Evolutionary conservation across 2,797 vertebrate species (phyloP).

Genomic region (Pipistrellus pipistrellus): DNA sequence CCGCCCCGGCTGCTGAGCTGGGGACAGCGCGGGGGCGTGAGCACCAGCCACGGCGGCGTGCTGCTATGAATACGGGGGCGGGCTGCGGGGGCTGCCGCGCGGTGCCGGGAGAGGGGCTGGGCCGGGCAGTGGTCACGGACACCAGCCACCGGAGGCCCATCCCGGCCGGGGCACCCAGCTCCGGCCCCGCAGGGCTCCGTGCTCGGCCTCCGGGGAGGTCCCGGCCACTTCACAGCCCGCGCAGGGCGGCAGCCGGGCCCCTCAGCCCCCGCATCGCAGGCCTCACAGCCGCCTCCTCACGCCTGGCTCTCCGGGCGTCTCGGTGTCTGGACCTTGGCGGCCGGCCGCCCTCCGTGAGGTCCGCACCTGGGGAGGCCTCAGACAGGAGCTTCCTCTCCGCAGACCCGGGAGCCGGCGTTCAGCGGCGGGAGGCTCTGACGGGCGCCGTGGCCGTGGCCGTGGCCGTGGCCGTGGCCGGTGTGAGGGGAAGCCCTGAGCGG

Average conservation of each 20-base stretch:
- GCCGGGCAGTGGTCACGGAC: neutral
- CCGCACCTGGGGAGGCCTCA: neutral
- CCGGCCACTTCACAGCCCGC: conserved; percentile 74
- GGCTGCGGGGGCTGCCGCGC: accelerated
- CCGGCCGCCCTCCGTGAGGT: neutral
- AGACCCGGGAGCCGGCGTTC: neutral
- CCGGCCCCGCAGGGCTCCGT: conserved; percentile 67
- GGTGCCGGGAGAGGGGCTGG: neutral
- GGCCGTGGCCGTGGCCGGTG: too few species aligned
- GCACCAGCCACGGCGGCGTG: conserved; percentile 64
- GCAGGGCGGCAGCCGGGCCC: neutral
- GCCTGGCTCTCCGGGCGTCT: too few species aligned
- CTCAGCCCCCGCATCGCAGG: neutral
- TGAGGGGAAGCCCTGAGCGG: conserved; percentile 46
- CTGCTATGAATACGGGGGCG: conserved; percentile 67
- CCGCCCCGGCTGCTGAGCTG: conserved; percentile 67
- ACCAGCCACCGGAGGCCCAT: neutral
- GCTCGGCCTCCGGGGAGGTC: neutral
- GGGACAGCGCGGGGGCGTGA: conserved; percentile 69
- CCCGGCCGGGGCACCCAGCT: neutral
- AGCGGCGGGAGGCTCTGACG: neutral
- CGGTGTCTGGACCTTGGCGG: neutral
- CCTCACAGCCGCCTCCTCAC: neutral
- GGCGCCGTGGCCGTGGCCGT: too few species aligned
- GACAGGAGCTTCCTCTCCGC: neutral